A percentile compares a stretch with the other conserved stretches of the same genome.
These are phyloP conservation scores for Onychorhynchus coronatus DNA, from an alignment of 2,113 vertebrate species.

Conservation along the genomic window DNA sequence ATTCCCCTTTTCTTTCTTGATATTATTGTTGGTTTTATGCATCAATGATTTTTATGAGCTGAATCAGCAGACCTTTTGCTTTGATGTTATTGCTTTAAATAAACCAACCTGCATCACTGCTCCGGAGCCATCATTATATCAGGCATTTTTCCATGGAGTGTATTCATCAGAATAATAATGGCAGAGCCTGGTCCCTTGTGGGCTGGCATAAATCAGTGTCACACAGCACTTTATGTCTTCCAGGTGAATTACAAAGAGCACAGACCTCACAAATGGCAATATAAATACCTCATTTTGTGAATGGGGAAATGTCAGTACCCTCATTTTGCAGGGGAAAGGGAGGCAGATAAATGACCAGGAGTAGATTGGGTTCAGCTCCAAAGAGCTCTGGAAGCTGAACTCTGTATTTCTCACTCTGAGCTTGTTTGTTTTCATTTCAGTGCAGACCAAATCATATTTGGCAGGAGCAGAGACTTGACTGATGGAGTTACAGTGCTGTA, in stretches of 20 bases:
- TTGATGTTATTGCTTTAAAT: conserved; percentile 61
- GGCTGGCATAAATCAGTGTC: neutral
- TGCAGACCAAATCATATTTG: neutral
- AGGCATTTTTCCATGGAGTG: neutral
- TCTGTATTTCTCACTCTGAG: neutral
- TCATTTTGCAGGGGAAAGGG: neutral
- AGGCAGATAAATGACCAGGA: neutral
- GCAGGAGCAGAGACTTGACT: neutral
- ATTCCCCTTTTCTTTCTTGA: neutral
- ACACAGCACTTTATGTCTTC: neutral
- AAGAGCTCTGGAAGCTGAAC: neutral
- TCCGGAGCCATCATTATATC: neutral
- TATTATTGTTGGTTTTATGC: conserved; percentile 48
- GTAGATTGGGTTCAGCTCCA: neutral
- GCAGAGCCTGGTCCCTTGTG: neutral
- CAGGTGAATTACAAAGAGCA: neutral
- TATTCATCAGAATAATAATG: neutral
- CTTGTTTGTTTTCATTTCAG: conserved; percentile 20
- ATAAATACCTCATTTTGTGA: neutral
- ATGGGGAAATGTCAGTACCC: neutral
- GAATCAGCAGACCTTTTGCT: conserved; percentile 60
- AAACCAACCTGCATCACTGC: conserved; percentile 52
- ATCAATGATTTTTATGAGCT: conserved; percentile 50
- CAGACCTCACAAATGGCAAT: neutral
- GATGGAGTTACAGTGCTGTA: neutral